Evolutionary conservation across 2,113 vertebrate species (phyloP), one percentile per base, ranked within the genome.

Genomic region (Xiphophorus maculatus): DNA sequence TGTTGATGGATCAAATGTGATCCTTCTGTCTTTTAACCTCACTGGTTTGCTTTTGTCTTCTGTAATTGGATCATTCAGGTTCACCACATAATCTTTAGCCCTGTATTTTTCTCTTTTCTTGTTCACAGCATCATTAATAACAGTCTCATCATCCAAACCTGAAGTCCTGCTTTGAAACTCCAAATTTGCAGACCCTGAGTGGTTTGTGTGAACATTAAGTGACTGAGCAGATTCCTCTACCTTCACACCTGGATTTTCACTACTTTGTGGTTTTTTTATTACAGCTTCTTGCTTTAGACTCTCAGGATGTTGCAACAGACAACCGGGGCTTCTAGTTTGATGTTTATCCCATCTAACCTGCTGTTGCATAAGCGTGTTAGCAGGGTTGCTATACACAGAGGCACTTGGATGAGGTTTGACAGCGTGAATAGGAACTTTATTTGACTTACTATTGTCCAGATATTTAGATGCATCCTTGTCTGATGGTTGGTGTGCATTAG

Each of bases 1-100:
- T 1, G 97, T 97, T 85, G 96, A 93, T 65, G 96, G 96, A 92
- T 98, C 96, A 93, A 97, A 98, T 22, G 95, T 96, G 77, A 97
- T 94, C 69, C 95, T 96, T 54, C 96, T 94, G 85, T 97, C 97
- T 97, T 98, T 98, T 95, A 98, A 96, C 71, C 95, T 92, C 70
- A 96, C 95, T 5, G 95, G 93, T 92, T 97, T 98, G 66, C 93
- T 94, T 12, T 91, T 82, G 1, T 95, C 94, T 83, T 96, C 96
- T 25, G 92, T 78, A 69, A 81, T 79, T 63, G 94, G 95, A 80
- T 94, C 93, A 0, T 95, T 95, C 89, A 95, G 81, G 82, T 95
- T 96, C 63, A 94, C 93, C 0, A 90, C 79, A 48, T 94, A 93
- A 90, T 97, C 95, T 76, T 95, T 95, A 54, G 94, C 84, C 71